These are phyloP conservation scores for Sylvietta virens DNA, from an alignment of 2,113 vertebrate genomes.

Conservation along the genomic window DNA sequence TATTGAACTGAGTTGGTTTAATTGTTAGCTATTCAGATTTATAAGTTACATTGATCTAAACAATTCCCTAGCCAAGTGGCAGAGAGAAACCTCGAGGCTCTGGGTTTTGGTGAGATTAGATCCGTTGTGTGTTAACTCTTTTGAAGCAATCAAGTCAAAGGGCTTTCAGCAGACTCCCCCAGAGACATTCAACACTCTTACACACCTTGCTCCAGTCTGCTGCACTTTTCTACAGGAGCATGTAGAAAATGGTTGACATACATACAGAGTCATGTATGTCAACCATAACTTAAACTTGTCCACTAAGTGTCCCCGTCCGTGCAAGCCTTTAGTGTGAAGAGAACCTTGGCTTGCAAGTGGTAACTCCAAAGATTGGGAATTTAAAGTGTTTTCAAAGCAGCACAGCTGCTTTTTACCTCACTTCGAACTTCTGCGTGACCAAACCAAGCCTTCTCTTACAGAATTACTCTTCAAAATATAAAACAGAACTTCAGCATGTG, in stretches of 20 bases:
- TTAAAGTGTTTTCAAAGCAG: background rate
- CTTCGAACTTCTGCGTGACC: background rate
- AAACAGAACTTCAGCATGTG: background rate
- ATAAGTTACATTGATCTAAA: background rate
- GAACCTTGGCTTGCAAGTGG: background rate
- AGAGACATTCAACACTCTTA: background rate
- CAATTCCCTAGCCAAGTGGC: background rate
- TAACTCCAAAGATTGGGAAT: background rate
- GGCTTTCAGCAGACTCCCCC: background rate
- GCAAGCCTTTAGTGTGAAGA: background rate
- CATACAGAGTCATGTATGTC: accelerated
- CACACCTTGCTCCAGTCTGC: background rate
- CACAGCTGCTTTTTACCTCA: background rate
- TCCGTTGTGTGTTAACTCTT: background rate
- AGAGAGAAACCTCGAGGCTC: background rate
- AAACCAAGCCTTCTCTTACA: background rate
- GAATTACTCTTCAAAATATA: background rate
- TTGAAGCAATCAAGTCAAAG: background rate
- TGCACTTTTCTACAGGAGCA: background rate
- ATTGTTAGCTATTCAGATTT: conserved; percentile 5
- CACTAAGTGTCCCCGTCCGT: accelerated
- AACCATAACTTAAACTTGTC: background rate
- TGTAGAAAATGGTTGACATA: too few species aligned
- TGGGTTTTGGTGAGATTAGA: background rate
- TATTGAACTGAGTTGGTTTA: background rate